phyloP scores from a whole-genome alignment of 2,113 vertebrate genomes.

The Zosterops lateralis region DNA sequence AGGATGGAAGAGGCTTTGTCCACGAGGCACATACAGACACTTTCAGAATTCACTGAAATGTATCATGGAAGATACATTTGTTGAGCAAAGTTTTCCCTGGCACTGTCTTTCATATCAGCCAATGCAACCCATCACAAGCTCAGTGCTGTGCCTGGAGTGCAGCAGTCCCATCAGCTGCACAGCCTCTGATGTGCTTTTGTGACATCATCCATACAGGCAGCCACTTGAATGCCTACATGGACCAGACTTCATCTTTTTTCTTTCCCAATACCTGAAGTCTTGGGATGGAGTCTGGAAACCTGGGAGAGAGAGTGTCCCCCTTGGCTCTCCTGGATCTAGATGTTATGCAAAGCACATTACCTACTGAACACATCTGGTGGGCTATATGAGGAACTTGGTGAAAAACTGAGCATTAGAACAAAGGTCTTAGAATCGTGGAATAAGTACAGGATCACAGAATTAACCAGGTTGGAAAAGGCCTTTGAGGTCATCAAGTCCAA shows the following conservation, averaged over 20 bases:
- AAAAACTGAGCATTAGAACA: not conserved
- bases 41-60: not conserved
- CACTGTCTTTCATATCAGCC: not conserved
- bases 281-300: not conserved
- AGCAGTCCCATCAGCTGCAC: not conserved
- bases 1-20: not conserved
- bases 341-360: not conserved
- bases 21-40: not conserved
- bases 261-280: not conserved
- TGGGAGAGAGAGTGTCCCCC: not conserved
- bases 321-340: not conserved
- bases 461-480: not conserved
- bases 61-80: not conserved
- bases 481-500: not conserved
- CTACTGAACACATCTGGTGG: not conserved
- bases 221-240: not conserved
- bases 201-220: not conserved
- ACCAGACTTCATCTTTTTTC: not conserved
- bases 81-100: not conserved
- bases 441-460: not conserved
- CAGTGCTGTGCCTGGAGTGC: not conserved
- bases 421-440: not conserved
- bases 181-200: not conserved
- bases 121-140: not conserved
- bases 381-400: fast-evolving